Conservation (phyloP, 2,113 vertebrate species). For the Psophia crepitans region DNA sequence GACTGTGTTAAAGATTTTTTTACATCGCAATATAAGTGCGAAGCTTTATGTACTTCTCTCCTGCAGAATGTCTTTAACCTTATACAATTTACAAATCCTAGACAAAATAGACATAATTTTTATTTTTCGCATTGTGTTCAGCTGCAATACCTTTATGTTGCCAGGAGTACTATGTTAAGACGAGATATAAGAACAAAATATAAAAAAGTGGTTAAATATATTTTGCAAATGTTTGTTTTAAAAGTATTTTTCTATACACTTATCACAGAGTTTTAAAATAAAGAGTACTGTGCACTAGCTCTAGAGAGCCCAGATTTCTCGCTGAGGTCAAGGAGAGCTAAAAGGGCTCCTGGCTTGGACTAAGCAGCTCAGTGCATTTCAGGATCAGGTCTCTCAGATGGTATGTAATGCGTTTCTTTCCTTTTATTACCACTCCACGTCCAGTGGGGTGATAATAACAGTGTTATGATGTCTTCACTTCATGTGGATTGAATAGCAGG, state of each 20-base stretch:
- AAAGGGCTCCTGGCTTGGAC: neutral
- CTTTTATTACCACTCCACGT: neutral
- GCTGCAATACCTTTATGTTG: neutral
- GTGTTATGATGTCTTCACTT: slow-evolving; percentile 22
- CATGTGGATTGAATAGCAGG: slow-evolving; percentile 19
- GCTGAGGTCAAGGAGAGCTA: neutral
- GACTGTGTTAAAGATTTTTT: neutral
- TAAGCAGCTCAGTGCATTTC: neutral
- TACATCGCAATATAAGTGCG: neutral
- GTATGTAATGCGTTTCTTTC: neutral
- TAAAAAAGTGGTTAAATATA: neutral
- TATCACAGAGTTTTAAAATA: neutral
- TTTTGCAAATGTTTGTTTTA: neutral
- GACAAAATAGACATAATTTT: neutral
- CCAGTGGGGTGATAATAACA: slow-evolving; percentile 14
- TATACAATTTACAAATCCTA: neutral
- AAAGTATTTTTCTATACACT: neutral
- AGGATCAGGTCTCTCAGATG: neutral
- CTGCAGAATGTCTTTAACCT: neutral
- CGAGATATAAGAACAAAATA: neutral
- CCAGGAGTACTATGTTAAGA: neutral
- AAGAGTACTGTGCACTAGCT: neutral
- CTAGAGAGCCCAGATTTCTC: neutral
- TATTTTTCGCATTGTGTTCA: neutral
- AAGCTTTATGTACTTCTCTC: neutral